Evolutionary conservation across 2,113 vertebrate species (phyloP).

Genomic region (Ellobius talpinus): DNA sequence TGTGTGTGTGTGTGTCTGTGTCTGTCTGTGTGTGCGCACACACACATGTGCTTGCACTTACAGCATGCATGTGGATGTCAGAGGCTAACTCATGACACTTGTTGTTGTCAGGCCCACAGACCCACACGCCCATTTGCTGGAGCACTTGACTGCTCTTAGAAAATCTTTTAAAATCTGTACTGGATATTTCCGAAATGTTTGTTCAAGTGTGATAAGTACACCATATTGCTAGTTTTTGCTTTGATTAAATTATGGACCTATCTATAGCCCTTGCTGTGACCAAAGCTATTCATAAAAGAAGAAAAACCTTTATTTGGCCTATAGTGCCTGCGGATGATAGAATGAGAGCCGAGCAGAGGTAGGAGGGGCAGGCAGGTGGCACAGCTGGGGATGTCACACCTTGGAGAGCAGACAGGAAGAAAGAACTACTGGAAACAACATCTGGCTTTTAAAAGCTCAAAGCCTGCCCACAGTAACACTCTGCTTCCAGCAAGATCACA

Average conservation of each 20-base stretch:
- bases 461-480: not conserved
- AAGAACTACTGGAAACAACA: not conserved
- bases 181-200: not conserved
- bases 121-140: not conserved
- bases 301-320: not conserved
- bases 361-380: not conserved
- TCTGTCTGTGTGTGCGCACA: too few relatives aligned
- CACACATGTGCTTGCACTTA: too few relatives aligned
- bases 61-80: not conserved
- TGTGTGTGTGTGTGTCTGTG: too few relatives aligned
- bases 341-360: not conserved
- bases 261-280: not conserved
- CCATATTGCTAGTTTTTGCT: not conserved
- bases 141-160: not conserved
- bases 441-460: not conserved
- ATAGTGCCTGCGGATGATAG: not conserved
- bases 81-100: not conserved
- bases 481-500: too few relatives aligned
- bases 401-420: not conserved
- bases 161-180: not conserved
- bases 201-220: not conserved
- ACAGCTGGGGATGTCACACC: not conserved
- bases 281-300: not conserved
- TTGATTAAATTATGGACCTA: not conserved
- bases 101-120: not conserved